Conservation (phyloP, 1,140 invertebrate species). For the Belonocnema kinseyi region DNA sequence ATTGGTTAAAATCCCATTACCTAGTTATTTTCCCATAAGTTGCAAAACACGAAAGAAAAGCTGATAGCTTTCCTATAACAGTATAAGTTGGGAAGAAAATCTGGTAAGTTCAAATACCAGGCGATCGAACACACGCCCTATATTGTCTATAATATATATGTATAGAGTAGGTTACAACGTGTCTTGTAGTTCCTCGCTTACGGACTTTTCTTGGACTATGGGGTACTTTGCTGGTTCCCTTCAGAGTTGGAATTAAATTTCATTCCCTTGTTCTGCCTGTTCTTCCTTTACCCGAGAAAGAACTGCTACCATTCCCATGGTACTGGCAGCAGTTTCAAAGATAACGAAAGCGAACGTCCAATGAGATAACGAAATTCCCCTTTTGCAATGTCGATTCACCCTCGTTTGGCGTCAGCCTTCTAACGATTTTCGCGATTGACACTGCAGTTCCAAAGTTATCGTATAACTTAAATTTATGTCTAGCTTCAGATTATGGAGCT, state of each 20-base stretch:
- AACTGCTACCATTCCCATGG: constrained; percentile 28
- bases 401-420: background rate
- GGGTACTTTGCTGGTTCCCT: constrained; percentile 1
- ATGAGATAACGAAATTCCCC: constrained; percentile 25
- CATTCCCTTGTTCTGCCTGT: no score
- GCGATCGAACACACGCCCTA: constrained; percentile 13
- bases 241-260: constrained; percentile 27
- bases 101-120: constrained; percentile 27
- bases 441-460: constrained; percentile 7
- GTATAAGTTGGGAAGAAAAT: constrained; percentile 11
- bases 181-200: constrained; percentile 2
- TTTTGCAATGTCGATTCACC: constrained; percentile 5
- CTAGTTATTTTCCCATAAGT: constrained; percentile 30
- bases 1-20: constrained; percentile 31
- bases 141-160: background rate
- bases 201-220: constrained; percentile 19
- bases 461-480: background rate
- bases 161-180: no score
- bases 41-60: constrained; percentile 21
- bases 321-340: constrained; percentile 23
- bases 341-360: constrained; percentile 22
- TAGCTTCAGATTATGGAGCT: no score
- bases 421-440: constrained; percentile 13
- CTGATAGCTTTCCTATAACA: constrained; percentile 18
- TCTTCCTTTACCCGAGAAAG: background rate